Evolutionary conservation across 2,888 invertebrate genomes (phyloP).

Genomic region (Lasioglossum lativentre): DNA sequence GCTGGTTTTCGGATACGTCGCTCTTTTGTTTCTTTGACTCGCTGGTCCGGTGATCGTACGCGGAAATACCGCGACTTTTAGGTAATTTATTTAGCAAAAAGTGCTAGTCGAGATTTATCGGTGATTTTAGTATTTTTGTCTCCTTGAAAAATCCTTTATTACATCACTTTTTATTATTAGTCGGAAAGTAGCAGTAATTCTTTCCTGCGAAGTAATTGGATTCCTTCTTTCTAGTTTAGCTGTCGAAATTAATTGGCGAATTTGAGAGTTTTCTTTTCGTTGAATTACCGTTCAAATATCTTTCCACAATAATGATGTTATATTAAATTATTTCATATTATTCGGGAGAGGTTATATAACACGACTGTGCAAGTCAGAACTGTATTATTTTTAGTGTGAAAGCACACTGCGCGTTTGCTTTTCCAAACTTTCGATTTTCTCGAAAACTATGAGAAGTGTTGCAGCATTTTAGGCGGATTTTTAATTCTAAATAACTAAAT

Average conservation of each 20-base stretch:
- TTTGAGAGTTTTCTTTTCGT: background rate
- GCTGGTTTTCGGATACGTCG: background rate
- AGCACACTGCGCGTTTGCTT: background rate
- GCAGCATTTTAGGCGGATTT: too few species aligned
- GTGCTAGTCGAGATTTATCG: background rate
- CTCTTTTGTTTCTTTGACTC: background rate
- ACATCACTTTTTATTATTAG: background rate
- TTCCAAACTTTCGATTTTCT: background rate
- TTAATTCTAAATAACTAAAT: too few species aligned
- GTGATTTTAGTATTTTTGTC: background rate
- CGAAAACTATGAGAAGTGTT: constrained; percentile 40
- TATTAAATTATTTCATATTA: background rate
- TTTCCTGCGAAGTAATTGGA: background rate
- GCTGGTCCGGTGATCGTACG: background rate
- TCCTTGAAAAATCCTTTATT: background rate
- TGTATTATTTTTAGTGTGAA: background rate
- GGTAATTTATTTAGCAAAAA: background rate
- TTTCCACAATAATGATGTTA: background rate
- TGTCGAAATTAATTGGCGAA: background rate
- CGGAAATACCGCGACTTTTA: background rate
- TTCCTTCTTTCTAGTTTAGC: background rate
- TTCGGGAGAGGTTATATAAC: background rate
- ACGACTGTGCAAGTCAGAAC: too few species aligned
- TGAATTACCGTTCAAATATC: too few species aligned
- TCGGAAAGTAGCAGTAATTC: too few species aligned